These are phyloP conservation scores for Tetragonula clypearis DNA, from an alignment of 1,140 invertebrate genomes.

Conservation along the genomic window DNA sequence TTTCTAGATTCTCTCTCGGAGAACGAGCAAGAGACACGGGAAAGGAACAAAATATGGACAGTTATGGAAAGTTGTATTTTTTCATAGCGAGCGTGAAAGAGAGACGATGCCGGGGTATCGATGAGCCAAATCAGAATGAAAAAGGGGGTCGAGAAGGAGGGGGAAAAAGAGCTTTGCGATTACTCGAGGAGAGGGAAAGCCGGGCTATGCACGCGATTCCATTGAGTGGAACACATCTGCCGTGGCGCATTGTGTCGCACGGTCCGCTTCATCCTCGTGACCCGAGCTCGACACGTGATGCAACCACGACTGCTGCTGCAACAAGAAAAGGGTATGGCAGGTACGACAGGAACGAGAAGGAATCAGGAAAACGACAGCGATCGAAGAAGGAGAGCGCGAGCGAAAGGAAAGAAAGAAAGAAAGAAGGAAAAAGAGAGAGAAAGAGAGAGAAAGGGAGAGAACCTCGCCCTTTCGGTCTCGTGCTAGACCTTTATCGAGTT, in stretches of 20 bases:
- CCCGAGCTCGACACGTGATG: constrained; percentile 54
- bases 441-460: not conserved
- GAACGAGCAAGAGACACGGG: not conserved
- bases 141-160: constrained; percentile 17
- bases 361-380: constrained; percentile 7
- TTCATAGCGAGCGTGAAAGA: not conserved
- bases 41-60: not conserved
- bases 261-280: constrained; percentile 66
- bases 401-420: constrained; percentile 2
- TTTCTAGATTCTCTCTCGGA: not conserved
- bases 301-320: constrained; percentile 33
- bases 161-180: constrained; percentile 17
- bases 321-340: constrained; percentile 23
- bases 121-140: constrained; percentile 24
- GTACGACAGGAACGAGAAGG: constrained; percentile 8
- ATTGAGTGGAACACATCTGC: constrained; percentile 65
- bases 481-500: constrained; percentile 72
- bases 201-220: constrained; percentile 43
- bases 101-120: constrained; percentile 21
- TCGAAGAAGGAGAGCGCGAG: not conserved
- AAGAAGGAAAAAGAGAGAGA: not conserved
- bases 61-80: not conserved
- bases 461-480: constrained; percentile 46
- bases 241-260: constrained; percentile 67
- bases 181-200: constrained; percentile 51